A percentile compares a stretch with the other conserved stretches of the same genome.
Conservation (phyloP, 2,888 invertebrate species). For the Incurvaria masculella region DNA sequence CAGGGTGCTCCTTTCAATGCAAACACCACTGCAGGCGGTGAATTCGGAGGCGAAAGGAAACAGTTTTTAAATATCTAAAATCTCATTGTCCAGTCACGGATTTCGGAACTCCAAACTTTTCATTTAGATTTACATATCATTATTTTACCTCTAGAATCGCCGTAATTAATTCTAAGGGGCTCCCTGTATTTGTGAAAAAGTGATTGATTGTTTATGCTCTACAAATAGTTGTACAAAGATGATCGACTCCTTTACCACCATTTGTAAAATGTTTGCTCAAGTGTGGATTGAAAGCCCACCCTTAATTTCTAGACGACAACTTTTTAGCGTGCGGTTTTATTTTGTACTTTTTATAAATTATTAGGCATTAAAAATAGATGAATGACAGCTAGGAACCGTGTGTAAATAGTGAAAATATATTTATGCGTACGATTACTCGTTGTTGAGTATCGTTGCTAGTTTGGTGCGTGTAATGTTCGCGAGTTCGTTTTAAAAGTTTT, state of each 20-base stretch:
- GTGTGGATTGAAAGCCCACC: not conserved
- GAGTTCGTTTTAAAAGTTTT: too few relatives aligned
- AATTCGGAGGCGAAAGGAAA: too few relatives aligned
- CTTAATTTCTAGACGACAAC: not conserved
- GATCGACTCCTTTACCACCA: not conserved
- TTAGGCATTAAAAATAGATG: constrained; percentile 23
- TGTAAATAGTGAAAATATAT: constrained; percentile 39
- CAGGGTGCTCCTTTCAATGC: too few relatives aligned
- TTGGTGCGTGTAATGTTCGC: too few relatives aligned
- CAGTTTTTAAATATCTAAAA: too few relatives aligned
- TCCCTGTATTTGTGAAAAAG: too few relatives aligned
- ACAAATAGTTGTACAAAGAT: not conserved
- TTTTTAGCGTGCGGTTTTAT: not conserved
- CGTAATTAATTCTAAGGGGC: too few relatives aligned
- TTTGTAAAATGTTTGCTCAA: not conserved
- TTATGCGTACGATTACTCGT: not conserved
- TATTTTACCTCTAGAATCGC: too few relatives aligned
- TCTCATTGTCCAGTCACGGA: too few relatives aligned
- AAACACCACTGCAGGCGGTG: too few relatives aligned
- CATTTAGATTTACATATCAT: too few relatives aligned
- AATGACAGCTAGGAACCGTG: constrained; percentile 42
- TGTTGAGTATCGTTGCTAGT: not conserved
- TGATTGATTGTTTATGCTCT: not conserved
- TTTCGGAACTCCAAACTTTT: too few relatives aligned
- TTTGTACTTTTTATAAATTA: not conserved